phyloP scores from a whole-genome alignment of 2,888 invertebrate genomes.

The Cheilosia vernalis region DNA sequence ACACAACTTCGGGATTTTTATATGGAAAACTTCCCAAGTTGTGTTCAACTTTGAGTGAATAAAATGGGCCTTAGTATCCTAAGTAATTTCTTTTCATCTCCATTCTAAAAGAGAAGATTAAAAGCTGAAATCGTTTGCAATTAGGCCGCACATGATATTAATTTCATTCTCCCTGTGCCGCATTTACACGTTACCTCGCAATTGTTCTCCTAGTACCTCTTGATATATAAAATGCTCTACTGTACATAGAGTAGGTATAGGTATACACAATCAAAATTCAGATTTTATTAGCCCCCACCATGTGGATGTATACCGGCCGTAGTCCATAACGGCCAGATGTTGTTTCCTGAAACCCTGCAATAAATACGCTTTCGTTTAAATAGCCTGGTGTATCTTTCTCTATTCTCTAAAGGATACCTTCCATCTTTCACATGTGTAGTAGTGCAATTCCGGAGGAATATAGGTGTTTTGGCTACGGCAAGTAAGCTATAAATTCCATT shows the following conservation, averaged over 20 bases:
- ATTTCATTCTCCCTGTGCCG: constrained; percentile 51
- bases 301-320: constrained; percentile 49
- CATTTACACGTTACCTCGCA: constrained; percentile 50
- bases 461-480: constrained; percentile 44
- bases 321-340: constrained; percentile 74
- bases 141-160: constrained; percentile 67
- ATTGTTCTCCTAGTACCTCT: constrained; percentile 25
- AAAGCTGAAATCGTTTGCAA: constrained; percentile 65
- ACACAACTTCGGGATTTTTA: no score
- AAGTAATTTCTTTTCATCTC: neutral
- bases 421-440: constrained; percentile 31
- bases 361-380: constrained; percentile 60
- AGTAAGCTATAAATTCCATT: constrained; percentile 70
- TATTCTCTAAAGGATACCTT: constrained; percentile 40
- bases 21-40: no score
- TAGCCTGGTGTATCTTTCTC: constrained; percentile 49
- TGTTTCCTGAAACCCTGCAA: constrained; percentile 71
- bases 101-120: constrained; percentile 24
- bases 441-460: constrained; percentile 40
- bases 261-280: constrained; percentile 72
- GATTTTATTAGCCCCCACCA: constrained; percentile 66
- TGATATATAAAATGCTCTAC: constrained; percentile 9
- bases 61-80: no score
- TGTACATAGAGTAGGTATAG: constrained; percentile 24
- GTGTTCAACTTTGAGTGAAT: no score